Base-by-base conservation (phyloP, 2,888 invertebrate genomes). In the Nipponacmea schrenckii region DNA sequence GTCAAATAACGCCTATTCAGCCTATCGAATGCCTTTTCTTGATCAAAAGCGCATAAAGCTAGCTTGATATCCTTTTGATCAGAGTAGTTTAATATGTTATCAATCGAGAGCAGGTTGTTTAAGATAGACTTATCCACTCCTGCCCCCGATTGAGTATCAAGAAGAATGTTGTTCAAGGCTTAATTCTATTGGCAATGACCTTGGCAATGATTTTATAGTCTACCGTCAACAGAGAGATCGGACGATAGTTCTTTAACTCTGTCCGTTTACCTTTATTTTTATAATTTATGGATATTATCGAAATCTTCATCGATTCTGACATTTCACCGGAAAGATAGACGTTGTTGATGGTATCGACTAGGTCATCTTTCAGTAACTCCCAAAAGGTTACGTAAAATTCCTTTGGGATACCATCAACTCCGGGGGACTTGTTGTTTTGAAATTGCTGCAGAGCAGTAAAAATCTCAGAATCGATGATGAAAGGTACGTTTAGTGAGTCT, bases 11-110 rank as follows among this genome's bases (percentile, higher is more conserved):
- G 4, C 7, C 20, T n/a, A 7, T 56, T 20, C n/a, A 56, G 8
- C n/a, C 50, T n/a, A 56, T 56, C n/a, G 20, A 56, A 56, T 8
- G 50, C 50, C n/a, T 56, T 56, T 56, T 56, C 50, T 12, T 56
- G 50, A n/a, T 56, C 50, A 56, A 56, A 56, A 17, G 56, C n/a
- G 8, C n/a, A 24, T 56, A 56, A 8, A 17, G 39, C 39, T 10
- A 39, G 39, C 10, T 39, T 39, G 39, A 10, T 39, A 10, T 39
- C 10, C 39, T 39, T 39, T 10, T 5, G 39, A 10, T 5, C 39
- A 39, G 3, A 5, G 31, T 39, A 39, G 1, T 7, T 5, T 39
- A 39, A 39, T 4, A 31, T 31, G 31, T 7, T 31, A 7, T 31
- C 31, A 31, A 31, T 31, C 31, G 7, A n/a, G n/a, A n/a, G n/a